Evolutionary conservation across 2,797 vertebrate species (phyloP), one percentile per base, ranked within the genome.

Genomic region (Champsocephalus gunnari): DNA sequence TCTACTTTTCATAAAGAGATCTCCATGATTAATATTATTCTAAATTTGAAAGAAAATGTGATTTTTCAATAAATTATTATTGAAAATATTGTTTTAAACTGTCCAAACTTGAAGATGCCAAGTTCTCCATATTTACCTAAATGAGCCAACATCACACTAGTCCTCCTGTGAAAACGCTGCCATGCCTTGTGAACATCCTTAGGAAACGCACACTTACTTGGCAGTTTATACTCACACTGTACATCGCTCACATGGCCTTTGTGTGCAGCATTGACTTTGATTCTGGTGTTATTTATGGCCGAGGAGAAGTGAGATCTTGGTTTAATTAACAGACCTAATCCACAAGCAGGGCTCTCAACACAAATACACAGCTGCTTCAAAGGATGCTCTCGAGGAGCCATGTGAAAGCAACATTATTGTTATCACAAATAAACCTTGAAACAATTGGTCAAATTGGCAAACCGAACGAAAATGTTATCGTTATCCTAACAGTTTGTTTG

Each of bases 271-370:
- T 5, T 66, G 60, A 71, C 87, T 92, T 89, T 89, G 80, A 91
- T 83, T 90, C 71, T 84, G 77, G 14, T 67, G 63, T 79, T 82
- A 87, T 92, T 91, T 91, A 90, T 87, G 81, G 86, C 75, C 4
- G 2, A 17, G 17, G 71, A 75, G 77, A 80, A 73, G 66, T 63
- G 64, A 80, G 51, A 17, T 86, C 87, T 90, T 90, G 71, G 14
- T 87, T 86, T 87, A 87, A 92, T 92, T 87, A 92, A 57, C 77
- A 73, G 57, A 55, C 60, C 69, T 74, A 70, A 88, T 85, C 69
- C 85, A 81, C 79, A 83, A 88, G 87, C 82, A 75, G 60, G 32
- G 66, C 70, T 82, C 72, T 74, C 72, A 77, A 71, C 74, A 69
- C 69, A 80, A 84, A 78, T 12, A 69, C 71, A 73, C 75, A 82